phyloP scores from a whole-genome alignment of 2,797 vertebrate genomes.

The Poecilia gillii region DNA sequence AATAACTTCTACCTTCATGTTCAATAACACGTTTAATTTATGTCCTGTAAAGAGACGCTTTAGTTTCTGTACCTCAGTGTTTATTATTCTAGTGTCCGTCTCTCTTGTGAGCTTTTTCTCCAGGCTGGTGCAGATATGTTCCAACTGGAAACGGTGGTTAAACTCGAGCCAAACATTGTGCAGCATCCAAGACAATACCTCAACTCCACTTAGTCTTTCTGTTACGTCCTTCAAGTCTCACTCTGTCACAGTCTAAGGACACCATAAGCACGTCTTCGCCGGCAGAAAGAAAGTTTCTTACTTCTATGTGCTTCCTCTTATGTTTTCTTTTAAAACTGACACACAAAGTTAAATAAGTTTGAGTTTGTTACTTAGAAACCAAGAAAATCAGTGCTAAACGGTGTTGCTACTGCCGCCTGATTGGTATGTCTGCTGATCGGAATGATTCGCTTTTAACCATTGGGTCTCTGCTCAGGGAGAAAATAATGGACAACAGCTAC shows the following conservation, averaged over 20 bases:
- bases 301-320: background rate
- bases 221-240: background rate
- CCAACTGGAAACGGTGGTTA: background rate
- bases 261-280: background rate
- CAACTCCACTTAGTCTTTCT: background rate
- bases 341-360: too few relatives aligned
- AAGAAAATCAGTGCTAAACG: background rate
- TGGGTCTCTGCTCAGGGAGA: background rate
- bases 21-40: background rate
- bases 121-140: background rate
- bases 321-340: background rate
- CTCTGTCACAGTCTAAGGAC: background rate
- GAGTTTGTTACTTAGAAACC: too few relatives aligned
- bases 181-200: background rate
- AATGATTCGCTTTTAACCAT: background rate
- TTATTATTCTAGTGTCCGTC: background rate
- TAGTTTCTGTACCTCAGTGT: background rate
- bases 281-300: background rate
- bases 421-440: background rate
- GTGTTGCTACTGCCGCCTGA: background rate
- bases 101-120: background rate
- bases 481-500: background rate
- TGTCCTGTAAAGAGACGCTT: background rate
- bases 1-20: background rate
- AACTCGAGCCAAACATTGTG: background rate